These are phyloP conservation scores for Drosophila arizonae DNA, from an alignment of 1,140 invertebrate genomes.

Conservation along the genomic window DNA sequence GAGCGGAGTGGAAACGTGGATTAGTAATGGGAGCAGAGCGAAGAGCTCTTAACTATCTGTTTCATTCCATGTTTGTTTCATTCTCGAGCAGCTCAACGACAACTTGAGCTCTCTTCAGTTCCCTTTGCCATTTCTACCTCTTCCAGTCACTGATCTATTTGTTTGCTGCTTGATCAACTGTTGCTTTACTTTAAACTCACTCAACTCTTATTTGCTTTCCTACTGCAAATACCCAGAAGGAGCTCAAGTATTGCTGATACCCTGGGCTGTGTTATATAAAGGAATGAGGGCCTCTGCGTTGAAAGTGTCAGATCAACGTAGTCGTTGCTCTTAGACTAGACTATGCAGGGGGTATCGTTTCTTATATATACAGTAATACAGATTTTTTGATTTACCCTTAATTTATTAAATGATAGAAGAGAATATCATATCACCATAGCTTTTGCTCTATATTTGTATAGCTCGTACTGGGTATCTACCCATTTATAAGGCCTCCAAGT, in stretches of 20 bases:
- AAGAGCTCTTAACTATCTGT: not conserved
- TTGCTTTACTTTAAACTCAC: conserved; percentile 9
- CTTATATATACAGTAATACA: no score
- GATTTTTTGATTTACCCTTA: no score
- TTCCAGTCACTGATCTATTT: conserved; percentile 28
- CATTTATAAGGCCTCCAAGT: no score
- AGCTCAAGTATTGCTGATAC: conserved; percentile 12
- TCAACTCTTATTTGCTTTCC: conserved; percentile 1
- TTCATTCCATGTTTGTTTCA: conserved; percentile 5
- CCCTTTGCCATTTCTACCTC: conserved; percentile 1
- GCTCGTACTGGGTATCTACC: no score
- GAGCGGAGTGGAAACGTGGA: not conserved
- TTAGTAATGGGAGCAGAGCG: not conserved
- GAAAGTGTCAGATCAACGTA: no score
- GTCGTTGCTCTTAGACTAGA: no score
- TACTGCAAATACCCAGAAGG: not conserved
- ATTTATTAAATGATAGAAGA: no score
- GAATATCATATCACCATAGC: no score
- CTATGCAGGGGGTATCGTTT: no score
- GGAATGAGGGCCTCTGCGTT: no score
- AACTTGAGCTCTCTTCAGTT: conserved; percentile 11
- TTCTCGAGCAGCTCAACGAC: conserved; percentile 19
- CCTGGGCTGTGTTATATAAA: not conserved
- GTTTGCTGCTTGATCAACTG: conserved; percentile 28
- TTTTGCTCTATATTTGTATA: no score